Evolutionary conservation across 1,140 invertebrate species (phyloP).

Genomic region (Brachionus rubens): DNA sequence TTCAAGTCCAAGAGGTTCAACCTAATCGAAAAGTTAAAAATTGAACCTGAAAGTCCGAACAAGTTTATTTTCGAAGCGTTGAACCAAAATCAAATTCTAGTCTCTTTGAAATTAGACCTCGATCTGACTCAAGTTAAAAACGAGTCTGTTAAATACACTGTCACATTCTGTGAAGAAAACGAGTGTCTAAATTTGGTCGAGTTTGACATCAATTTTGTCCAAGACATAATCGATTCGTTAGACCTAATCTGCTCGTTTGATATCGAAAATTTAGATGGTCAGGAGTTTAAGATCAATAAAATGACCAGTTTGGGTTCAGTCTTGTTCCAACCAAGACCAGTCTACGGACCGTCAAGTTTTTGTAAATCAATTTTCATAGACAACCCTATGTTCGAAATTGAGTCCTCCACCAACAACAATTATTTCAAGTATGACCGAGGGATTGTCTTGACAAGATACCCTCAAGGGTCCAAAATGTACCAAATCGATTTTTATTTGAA

Average conservation of each 20-base stretch:
- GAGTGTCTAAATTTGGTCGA: neutral
- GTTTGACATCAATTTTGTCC: constrained; percentile 2
- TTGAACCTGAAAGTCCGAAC: neutral
- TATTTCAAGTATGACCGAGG: too few relatives aligned
- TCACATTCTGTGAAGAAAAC: neutral
- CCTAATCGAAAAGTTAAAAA: neutral
- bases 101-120: neutral
- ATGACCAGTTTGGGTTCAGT: neutral
- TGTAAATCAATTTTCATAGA: neutral
- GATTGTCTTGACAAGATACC: too few relatives aligned
- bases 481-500: too few relatives aligned
- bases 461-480: too few relatives aligned
- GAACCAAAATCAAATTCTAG: neutral
- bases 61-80: neutral
- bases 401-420: too few relatives aligned
- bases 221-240: neutral
- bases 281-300: constrained; percentile 24
- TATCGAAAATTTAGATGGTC: too few relatives aligned
- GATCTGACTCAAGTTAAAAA: neutral
- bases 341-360: neutral
- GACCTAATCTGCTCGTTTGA: neutral
- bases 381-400: too few relatives aligned
- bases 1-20: neutral
- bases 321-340: neutral
- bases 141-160: neutral